Evolutionary conservation across 2,113 vertebrate species (phyloP).

Genomic region (Calypte anna): DNA sequence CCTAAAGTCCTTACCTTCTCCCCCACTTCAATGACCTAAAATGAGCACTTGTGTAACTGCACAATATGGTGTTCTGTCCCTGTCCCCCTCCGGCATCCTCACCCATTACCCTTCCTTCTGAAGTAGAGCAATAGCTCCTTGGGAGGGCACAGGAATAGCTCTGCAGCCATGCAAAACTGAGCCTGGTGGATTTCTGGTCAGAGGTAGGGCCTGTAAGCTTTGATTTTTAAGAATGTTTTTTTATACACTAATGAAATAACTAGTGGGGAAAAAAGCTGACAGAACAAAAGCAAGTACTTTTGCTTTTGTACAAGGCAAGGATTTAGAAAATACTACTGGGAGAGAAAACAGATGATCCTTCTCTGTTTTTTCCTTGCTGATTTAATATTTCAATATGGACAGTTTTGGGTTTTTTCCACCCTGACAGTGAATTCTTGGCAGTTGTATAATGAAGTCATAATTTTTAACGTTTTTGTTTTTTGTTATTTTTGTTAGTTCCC

Average conservation of each 20-base stretch:
- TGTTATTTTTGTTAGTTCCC: neutral
- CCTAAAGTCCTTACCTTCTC: neutral
- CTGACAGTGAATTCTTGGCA: neutral
- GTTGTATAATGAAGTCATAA: neutral
- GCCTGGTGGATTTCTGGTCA: neutral
- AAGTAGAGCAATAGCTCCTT: neutral
- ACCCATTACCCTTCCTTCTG: neutral
- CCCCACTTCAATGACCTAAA: neutral
- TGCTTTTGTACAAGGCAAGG: neutral
- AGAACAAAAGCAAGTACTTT: neutral
- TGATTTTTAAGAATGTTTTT: neutral
- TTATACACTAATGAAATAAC: neutral
- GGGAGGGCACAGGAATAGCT: neutral
- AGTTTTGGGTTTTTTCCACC: neutral
- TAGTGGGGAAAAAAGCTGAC: neutral
- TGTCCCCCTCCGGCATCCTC: neutral
- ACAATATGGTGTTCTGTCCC: neutral
- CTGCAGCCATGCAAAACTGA: neutral
- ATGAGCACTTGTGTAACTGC: rapidly evolving
- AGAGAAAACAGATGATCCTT: neutral
- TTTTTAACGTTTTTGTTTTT: neutral
- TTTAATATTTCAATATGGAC: neutral
- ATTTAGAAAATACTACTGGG: neutral
- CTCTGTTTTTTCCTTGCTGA: neutral
- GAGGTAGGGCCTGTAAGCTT: neutral